These are phyloP conservation scores for Palloptera scutellata DNA, from an alignment of 2,888 invertebrate genomes.

Conservation along the genomic window DNA sequence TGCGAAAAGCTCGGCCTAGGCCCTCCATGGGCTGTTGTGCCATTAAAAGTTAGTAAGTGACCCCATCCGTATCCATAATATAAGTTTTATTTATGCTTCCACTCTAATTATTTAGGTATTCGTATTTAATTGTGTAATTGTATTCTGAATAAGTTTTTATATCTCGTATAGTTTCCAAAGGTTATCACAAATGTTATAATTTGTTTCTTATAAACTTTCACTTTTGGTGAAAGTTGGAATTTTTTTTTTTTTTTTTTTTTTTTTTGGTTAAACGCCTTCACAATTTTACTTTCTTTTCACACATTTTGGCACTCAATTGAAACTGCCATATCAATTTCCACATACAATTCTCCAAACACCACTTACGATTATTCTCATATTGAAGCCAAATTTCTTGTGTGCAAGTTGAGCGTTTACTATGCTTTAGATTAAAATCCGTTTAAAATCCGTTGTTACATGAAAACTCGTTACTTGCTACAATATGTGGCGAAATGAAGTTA, in stretches of 20 bases:
- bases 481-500: background rate
- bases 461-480: background rate
- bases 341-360: background rate
- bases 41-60: too few species aligned
- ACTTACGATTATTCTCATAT: constrained; percentile 28
- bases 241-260: background rate
- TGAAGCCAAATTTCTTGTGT: background rate
- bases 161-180: background rate
- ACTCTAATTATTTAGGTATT: too few species aligned
- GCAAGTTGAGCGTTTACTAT: background rate
- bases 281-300: constrained; percentile 35
- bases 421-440: background rate
- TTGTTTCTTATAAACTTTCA: constrained; percentile 35
- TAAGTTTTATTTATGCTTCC: too few species aligned
- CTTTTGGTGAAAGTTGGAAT: constrained; percentile 34
- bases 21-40: too few species aligned
- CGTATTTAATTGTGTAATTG: too few species aligned
- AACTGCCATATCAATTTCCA: background rate
- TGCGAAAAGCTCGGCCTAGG: too few species aligned
- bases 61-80: too few species aligned
- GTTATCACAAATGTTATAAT: background rate
- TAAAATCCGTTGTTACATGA: background rate
- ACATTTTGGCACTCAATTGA: background rate
- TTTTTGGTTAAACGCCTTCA: constrained; percentile 3
- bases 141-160: too few species aligned